Base-by-base conservation (phyloP, 2,888 invertebrate species). In the Xanthorhoe designata region DNA sequence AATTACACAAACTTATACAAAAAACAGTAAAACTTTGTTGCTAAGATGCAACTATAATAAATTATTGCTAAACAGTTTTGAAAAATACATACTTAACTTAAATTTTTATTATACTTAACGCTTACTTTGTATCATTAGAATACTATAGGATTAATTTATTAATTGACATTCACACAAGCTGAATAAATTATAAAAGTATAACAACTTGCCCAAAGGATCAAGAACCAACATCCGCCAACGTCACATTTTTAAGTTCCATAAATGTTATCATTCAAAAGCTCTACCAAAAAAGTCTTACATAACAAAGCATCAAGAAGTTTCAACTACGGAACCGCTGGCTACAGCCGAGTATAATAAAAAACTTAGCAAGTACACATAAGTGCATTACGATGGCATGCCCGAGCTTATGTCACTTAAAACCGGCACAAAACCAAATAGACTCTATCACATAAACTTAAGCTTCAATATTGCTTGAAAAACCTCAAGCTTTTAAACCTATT, bases 321-420 rank as follows among this genome's bases (percentile, higher is more conserved):
- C 87, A 85, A 89, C 89, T 88, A 61, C 63, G 86, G 88, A 89
- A 90, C 90, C 84, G 88, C 86, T 86, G 85, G 84, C 86, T 90
- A 89, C 86, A 91, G 88, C 87, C 78, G 87, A 86, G 83, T 91
- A 92, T 92, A 92, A 92, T 93, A 93, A 93, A 93, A 92, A 92
- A 92, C 85, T 91, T 89, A 87, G 91, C 88, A 78, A 90, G 91
- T 90, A 90, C 92, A 91, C 92, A 92, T 91, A 92, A 92, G 92
- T 91, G 90, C 91, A 92, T 89, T 91, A 89, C 91, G 89, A 87
- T 84, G 85, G 84, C 82, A 84, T 82, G 81, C 86, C 38, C 82
- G 50, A 63, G 54, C 80, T 78, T 47, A 8, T 45, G 32, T 42
- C 66, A 66, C 66, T 66, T n/a, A 2, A 0, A 38, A 51, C 18